Evolutionary conservation across 2,888 invertebrate genomes (phyloP).

Genomic region (Pycnomerus fuliginosus): DNA sequence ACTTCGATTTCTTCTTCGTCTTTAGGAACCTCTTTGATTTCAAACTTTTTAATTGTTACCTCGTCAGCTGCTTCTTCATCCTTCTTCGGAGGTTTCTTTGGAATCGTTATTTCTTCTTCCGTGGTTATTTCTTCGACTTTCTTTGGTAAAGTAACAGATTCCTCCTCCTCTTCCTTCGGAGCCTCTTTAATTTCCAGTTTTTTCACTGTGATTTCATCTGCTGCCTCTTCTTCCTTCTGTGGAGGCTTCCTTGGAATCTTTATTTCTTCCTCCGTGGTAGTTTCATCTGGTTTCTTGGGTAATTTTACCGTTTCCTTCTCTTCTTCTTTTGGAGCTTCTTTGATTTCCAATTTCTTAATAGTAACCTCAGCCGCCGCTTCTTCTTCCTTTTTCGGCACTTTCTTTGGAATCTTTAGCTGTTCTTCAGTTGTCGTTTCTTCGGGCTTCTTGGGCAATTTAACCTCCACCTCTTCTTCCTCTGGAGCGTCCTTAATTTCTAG

Average conservation of each 20-base stretch:
- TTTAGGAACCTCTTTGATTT: background rate
- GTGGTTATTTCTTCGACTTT: conserved; percentile 58
- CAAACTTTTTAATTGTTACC: conserved; percentile 24
- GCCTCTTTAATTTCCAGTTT: conserved; percentile 27
- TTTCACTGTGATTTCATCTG: conserved; percentile 34
- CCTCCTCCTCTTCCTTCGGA: conserved; percentile 62
- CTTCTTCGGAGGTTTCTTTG: conserved; percentile 10
- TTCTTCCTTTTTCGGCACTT: conserved; percentile 42
- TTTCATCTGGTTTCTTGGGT: conserved; percentile 44
- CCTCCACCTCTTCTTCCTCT: conserved; percentile 38
- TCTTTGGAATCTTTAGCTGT: conserved; percentile 23
- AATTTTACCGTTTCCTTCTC: conserved; percentile 26
- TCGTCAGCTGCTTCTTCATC: conserved; percentile 11
- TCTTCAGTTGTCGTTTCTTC: conserved; percentile 18
- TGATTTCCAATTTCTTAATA: conserved; percentile 28
- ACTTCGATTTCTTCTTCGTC: conserved; percentile 2
- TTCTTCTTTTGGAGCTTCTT: conserved; percentile 24
- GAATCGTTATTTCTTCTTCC: conserved; percentile 13
- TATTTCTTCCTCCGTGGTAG: conserved; percentile 39
- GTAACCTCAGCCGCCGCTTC: conserved; percentile 45
- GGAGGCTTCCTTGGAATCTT: conserved; percentile 29
- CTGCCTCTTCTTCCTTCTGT: conserved; percentile 45
- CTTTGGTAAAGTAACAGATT: conserved; percentile 62
- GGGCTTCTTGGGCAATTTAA: conserved; percentile 32
- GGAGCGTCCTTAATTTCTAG: conserved; percentile 27